Base-by-base conservation (phyloP, 2,113 vertebrate genomes). In the Leuciscus idus region DNA sequence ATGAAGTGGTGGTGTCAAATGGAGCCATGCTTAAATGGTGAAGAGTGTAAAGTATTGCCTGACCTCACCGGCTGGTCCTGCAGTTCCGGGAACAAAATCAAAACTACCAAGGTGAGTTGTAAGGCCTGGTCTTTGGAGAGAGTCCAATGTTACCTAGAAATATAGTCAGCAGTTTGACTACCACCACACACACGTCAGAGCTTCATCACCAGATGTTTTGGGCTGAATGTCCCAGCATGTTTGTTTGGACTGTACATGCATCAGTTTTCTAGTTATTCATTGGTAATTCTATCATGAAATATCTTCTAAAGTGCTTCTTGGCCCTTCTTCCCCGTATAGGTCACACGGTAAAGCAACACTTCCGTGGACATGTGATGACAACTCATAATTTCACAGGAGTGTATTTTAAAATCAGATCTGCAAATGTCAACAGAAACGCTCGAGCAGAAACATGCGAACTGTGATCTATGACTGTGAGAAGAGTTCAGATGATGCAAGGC, bases 1-100 rank as follows among this genome's bases (percentile, higher is more conserved):
- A 95, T 97, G 91, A 99, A 97, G 89, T 97, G 97, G 97, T 99
- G 97, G 97, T 99, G 98, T 91, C 96, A 96, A 86, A 99, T 99
- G 97, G 92, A 96, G 83, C 98, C 98, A 0, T 99, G 97, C 91
- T 93, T 98, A 90, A 94, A 96, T 74, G 96, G 94, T 88, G 97
- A 99, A 89, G 97, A 98, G 81, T 99, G 97, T 92, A 95, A 96
- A 91, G 97, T 98, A 46, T 95, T 99, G 84, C 97, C 97, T 85
- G 98, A 99, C 93, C 95, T 96, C 88, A 96, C 96, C 74, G 98
- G 98, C 77, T 99, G 98, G 98, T 97, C 97, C 89, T 99, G 97
- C 93, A 97, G 96, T 95, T 98, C 95, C 81, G 98, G 98, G 90
- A 97, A 97, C 93, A 99, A 98, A 97, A 95, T 99, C 88, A 99